Evolutionary conservation across 2,113 vertebrate species (phyloP).

Genomic region (Coreoperca whiteheadi): DNA sequence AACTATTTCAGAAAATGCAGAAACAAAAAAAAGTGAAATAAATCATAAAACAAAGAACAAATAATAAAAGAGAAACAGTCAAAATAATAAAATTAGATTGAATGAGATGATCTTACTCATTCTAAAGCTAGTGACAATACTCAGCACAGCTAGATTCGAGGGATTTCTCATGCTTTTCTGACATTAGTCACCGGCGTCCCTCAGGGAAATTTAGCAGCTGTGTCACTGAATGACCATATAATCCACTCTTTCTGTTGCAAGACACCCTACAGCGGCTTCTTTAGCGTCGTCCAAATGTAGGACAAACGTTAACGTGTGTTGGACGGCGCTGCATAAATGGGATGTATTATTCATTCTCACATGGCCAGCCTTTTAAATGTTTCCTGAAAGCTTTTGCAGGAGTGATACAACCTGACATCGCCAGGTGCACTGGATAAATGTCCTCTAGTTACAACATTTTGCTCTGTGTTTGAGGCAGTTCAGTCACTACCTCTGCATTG

Average conservation of each 20-base stretch:
- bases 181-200: slow-evolving; percentile 42
- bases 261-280: slow-evolving; percentile 26
- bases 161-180: slow-evolving; percentile 28
- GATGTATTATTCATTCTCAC: slow-evolving; percentile 79
- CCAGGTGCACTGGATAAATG: slow-evolving; percentile 58
- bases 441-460: slow-evolving; percentile 61
- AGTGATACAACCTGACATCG: slow-evolving; percentile 71
- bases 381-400: slow-evolving; percentile 72
- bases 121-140: slow-evolving; percentile 4
- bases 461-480: slow-evolving; percentile 50
- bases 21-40: background rate
- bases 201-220: slow-evolving; percentile 26
- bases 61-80: background rate
- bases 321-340: slow-evolving; percentile 63
- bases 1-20: background rate
- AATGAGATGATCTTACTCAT: background rate
- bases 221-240: slow-evolving; percentile 30
- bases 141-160: slow-evolving; percentile 30
- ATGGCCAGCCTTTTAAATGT: slow-evolving; percentile 68
- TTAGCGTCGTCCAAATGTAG: slow-evolving; percentile 52
- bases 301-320: slow-evolving; percentile 57
- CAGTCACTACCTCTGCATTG: slow-evolving; percentile 39
- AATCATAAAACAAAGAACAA: background rate
- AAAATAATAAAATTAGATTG: background rate
- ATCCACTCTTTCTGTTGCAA: slow-evolving; percentile 32